Conservation (phyloP, 2,113 vertebrate genomes). For the Macrotus californicus region DNA sequence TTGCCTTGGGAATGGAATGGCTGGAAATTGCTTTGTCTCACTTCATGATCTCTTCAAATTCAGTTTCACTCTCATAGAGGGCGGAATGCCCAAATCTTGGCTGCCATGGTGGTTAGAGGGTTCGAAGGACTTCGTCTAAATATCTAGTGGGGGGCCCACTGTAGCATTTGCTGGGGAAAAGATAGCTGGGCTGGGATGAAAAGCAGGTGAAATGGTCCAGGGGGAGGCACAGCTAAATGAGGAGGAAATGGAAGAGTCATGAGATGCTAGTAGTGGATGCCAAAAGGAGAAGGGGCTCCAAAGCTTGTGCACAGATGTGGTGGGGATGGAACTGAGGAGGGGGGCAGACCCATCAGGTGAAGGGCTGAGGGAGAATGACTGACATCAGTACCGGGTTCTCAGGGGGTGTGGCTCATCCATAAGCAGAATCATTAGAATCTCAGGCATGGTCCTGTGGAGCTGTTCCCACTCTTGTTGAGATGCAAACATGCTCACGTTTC, state of each 20-base stretch:
- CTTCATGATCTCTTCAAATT: conserved; percentile 95
- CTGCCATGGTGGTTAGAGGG: conserved; percentile 84
- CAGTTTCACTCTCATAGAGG: conserved; percentile 78
- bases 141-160: conserved; percentile 78
- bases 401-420: conserved; percentile 76
- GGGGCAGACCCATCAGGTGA: conserved; percentile 77
- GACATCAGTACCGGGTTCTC: conserved; percentile 78
- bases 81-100: conserved; percentile 78
- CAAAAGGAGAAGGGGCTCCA: conserved; percentile 76
- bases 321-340: conserved; percentile 69
- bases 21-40: conserved; percentile 92
- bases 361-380: conserved; percentile 75
- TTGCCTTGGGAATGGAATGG: conserved; percentile 94
- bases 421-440: conserved; percentile 77
- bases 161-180: conserved; percentile 81
- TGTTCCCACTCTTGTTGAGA: conserved; percentile 82
- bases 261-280: conserved; percentile 80
- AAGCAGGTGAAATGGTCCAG: conserved; percentile 81
- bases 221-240: conserved; percentile 77
- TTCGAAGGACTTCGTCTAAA: conserved; percentile 80
- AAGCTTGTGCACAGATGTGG: conserved; percentile 74
- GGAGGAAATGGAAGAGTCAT: conserved; percentile 82
- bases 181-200: conserved; percentile 90
- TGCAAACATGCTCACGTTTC: conserved; percentile 87
- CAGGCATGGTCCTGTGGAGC: conserved; percentile 83